Conservation (phyloP, 1,140 invertebrate genomes). For the Diorhabda carinulata region DNA sequence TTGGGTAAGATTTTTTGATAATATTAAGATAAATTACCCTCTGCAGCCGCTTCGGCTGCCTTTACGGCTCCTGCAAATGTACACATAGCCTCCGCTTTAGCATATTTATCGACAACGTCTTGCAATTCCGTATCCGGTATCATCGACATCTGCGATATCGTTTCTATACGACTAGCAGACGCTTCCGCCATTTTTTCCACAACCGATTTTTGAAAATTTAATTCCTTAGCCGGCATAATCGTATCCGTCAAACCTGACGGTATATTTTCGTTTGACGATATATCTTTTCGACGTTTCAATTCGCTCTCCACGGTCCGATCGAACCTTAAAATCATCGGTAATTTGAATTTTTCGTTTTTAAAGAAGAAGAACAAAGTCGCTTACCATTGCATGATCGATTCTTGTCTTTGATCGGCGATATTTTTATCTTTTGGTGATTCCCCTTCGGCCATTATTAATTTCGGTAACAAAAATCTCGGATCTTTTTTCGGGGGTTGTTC, state of each 20-base stretch:
- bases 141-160: conserved; percentile 30
- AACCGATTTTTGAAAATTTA: conserved; percentile 25
- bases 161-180: conserved; percentile 41
- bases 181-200: conserved; percentile 33
- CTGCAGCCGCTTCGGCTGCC: conserved; percentile 46
- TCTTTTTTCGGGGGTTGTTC: conserved; percentile 16
- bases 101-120: conserved; percentile 45
- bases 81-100: conserved; percentile 45
- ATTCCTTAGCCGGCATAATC: conserved; percentile 14
- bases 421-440: background rate
- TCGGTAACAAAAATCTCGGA: conserved; percentile 14
- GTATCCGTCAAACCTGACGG: conserved; percentile 11
- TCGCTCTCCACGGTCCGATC: conserved; percentile 43
- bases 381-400: conserved; percentile 37
- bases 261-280: conserved; percentile 5
- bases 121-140: conserved; percentile 43
- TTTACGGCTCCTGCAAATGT: conserved; percentile 45
- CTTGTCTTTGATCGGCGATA: conserved; percentile 21
- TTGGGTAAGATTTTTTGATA: no score
- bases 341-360: background rate
- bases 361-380: background rate
- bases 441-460: conserved; percentile 19
- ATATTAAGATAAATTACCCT: conserved; percentile 13
- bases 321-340: conserved; percentile 31
- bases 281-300: conserved; percentile 34